Evolutionary conservation across 1,140 invertebrate genomes (phyloP), one percentile per base, ranked within the genome.

Genomic region (Trichomalopsis sarcophagae): DNA sequence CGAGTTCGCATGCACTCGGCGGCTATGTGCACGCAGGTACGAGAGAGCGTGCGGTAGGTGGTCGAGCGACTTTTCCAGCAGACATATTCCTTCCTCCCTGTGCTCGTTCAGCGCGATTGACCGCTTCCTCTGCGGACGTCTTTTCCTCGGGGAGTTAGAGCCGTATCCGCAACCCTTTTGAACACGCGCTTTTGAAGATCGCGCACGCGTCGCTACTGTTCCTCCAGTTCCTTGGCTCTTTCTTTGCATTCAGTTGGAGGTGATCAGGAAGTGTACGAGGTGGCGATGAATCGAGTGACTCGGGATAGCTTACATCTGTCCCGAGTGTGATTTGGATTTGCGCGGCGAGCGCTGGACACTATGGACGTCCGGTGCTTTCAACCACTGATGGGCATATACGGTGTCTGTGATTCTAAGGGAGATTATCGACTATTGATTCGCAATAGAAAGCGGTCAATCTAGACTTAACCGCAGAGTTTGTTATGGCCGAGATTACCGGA

Each of bases 261-360:
- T 4, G 21, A 33, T 21, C 17, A 44, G 36, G 30, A 33, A n/a
- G 30, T 27, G 27, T 47, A 10, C 21, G 36, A 33, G 74, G 17
- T 23, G 27, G 9, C 27, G 68, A 33, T 71, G 68, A 71, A 27
- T 73, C 13, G 62, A 62, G 66, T 79, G 71, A 84, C 73, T 84
- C 33, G 74, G 33, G 7, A 68, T 71, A 36, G 44, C 82, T 84
- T 84, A 80, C 83, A 84, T 84, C 77, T 84, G 77, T 80, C 69
- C 44, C 62, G 69, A 62, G 77, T 44, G 68, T 47, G 77, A 80
- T 66, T 74, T 33, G 14, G 47, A 44, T 74, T 80, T 84, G 77
- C 80, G 7, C 27, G 23, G 6, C 62, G 17, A 30, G 10, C n/a
- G 74, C 69, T 55, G 73, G 62, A 36, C 66, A 36, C 74, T n/a